Percentiles rank a stretch among this genome's conserved stretches.
These are phyloP conservation scores for Nebria ingens DNA, from an alignment of 1,140 invertebrate genomes.

Conservation along the genomic window DNA sequence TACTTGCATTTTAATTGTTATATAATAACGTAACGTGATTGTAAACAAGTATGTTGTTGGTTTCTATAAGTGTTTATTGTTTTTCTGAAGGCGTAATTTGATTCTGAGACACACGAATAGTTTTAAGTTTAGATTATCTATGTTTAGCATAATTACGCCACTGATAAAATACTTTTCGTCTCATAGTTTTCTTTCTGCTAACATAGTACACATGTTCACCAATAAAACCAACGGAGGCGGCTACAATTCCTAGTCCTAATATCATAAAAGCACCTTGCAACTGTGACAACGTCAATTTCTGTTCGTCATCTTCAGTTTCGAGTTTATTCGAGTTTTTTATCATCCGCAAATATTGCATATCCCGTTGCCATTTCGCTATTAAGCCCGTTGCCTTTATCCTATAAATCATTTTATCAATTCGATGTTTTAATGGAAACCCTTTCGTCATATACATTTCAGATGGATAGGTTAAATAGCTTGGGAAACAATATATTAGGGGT, in stretches of 20 bases:
- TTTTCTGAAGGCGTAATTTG: too few species aligned
- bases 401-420: neutral
- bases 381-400: neutral
- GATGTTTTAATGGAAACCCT: neutral
- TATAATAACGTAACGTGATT: too few species aligned
- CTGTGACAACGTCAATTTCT: neutral
- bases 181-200: neutral
- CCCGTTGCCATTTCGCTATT: neutral
- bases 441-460: neutral
- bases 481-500: neutral
- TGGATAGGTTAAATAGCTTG: neutral
- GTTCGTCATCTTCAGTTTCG: neutral
- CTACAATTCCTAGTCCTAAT: neutral
- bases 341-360: neutral
- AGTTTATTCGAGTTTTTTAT: neutral
- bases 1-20: too few species aligned
- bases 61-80: too few species aligned
- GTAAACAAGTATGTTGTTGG: too few species aligned
- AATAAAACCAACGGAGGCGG: neutral
- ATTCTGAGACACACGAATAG: too few species aligned
- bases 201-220: neutral
- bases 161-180: too few species aligned
- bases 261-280: neutral
- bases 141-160: too few species aligned
- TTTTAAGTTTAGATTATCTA: too few species aligned